Base-by-base conservation (phyloP, 2,888 invertebrate genomes). In the Listrodromus nycthemerus region DNA sequence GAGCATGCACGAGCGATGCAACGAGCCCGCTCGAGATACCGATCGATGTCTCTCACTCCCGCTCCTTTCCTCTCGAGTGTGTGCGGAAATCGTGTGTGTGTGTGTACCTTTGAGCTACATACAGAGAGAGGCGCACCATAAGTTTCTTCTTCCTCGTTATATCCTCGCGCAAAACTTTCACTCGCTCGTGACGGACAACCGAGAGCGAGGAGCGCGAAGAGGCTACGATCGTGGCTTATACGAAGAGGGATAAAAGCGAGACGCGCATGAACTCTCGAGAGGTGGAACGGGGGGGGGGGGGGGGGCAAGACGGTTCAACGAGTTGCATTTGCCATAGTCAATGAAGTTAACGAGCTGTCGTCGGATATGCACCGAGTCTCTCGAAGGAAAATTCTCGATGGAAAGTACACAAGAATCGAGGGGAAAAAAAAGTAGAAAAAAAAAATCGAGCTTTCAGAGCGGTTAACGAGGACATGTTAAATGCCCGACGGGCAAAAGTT, bases 121-220 rank as follows among this genome's bases (percentile, higher is more conserved):
- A 73, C 37, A 41, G 16, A 21, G 3, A 16, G 16, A 45, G 41
- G 16, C 41, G 30, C 27, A 61, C 61, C 27, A 61, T 52, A 37
- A 33, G 67, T 78, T 50, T 77, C 82, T 84, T 86, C 84, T 84
- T 82, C 85, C 82, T 86, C 82, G 75, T 86, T 86, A 77, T 66
- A 74, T 61, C 50, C 82, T 74, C 67, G 70, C 78, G 77, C 74
- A 74, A 86, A 86, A 87, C 87, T 87, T 87, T 87, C 87, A 85
- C 87, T 79, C 71, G 71, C 69, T 82, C 71, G 70, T 80, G 77
- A 78, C 79, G 73, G 82, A 80, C 61, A 67, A 61, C 41, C 82
- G 65, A 73, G 50, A 24, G 65, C 65, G 50, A 37, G 33, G 73
- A 63, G 71, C 58, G 63, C 30, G 37, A 37, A 8, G 21, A 33